Percentiles rank a stretch among this genome's conserved stretches.
Conservation (phyloP, 2,888 invertebrate species). For the Cosmorhoe ocellata region DNA sequence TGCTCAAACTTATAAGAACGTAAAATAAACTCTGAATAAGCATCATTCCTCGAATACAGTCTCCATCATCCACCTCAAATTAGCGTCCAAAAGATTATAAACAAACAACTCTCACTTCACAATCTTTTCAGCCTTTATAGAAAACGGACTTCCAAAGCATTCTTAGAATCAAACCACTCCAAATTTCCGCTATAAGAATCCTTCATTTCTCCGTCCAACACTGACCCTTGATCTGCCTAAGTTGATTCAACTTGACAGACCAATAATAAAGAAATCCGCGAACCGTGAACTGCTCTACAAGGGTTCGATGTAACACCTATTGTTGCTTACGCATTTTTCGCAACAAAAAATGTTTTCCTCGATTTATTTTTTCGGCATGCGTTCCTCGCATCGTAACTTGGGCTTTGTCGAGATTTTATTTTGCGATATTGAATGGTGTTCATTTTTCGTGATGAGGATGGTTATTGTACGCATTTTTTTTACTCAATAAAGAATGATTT, state of each 20-base stretch:
- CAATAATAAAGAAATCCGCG: slow-evolving; percentile 32
- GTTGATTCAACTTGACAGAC: slow-evolving; percentile 31
- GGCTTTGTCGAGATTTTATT: slow-evolving; percentile 23
- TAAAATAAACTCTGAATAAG: no score
- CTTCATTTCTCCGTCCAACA: slow-evolving; percentile 3
- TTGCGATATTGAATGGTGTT: slow-evolving; percentile 20
- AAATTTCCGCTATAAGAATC: slow-evolving; percentile 5
- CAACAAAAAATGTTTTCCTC: slow-evolving; percentile 27
- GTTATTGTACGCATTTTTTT: slow-evolving; percentile 14
- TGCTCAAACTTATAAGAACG: no score
- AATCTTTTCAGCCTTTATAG: no score
- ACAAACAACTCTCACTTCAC: no score
- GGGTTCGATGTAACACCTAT: slow-evolving; percentile 30
- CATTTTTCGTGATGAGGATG: slow-evolving; percentile 19
- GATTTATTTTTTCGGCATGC: slow-evolving; percentile 23
- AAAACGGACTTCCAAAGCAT: no score
- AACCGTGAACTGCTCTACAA: slow-evolving; percentile 31
- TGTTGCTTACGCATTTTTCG: slow-evolving; percentile 24
- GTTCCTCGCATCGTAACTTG: slow-evolving; percentile 18
- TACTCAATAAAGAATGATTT: slow-evolving; percentile 3
- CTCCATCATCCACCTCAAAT: no score
- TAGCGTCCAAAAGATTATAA: no score
- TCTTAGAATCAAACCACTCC: slow-evolving; percentile 14
- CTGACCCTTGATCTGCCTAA: slow-evolving; percentile 31
- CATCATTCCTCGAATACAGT: no score